Evolutionary conservation across 1,140 invertebrate genomes (phyloP), one percentile per base, ranked within the genome.

Genomic region (Mizuhopecten yessoensis): DNA sequence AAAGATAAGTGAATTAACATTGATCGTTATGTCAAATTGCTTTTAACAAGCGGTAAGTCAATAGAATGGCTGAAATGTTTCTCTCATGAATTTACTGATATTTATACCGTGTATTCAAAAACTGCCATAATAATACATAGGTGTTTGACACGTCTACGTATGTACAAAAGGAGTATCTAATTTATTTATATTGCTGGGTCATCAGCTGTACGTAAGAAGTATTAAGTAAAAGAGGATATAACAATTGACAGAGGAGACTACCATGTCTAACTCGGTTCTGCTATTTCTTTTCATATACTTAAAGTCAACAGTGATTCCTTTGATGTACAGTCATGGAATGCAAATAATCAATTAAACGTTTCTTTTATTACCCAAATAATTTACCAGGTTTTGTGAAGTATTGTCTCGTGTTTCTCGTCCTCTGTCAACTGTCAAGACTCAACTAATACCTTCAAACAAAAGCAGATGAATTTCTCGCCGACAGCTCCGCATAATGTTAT

Each of bases 271-370:
- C 57, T 75, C 5, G 9, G 45, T 20, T 20, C 5, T 29, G 3
- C 17, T 29, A 29, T 75, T 29, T 75, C 23, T 75, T 29, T 3
- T 75, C n/a, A n/a, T 75, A n/a, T 75, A 75, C n/a, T 75, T 75
- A 75, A 75, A 75, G 57, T 75, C 57, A 75, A 75, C 29, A 29
- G 23, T n/a, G 23, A 3, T n/a, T 17, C 5, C 57, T 75, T 75
- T 75, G 57, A 75, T 75, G 57, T 75, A 17, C 23, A 17, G 29
- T 75, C 23, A 75, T 75, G 11, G 57, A 9, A 75, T 75, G 57
- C 57, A 75, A 75, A 75, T 75, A 75, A 75, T 75, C 57, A 75
- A 75, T 75, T 75, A 75, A n/a, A 13, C 57, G 29, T 75, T 75
- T 5, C 57, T 75, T 75, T 75, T 75, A 75, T 29, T n/a, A 75